phyloP scores from a whole-genome alignment of 2,888 invertebrate genomes.

The Torymus texanus region DNA sequence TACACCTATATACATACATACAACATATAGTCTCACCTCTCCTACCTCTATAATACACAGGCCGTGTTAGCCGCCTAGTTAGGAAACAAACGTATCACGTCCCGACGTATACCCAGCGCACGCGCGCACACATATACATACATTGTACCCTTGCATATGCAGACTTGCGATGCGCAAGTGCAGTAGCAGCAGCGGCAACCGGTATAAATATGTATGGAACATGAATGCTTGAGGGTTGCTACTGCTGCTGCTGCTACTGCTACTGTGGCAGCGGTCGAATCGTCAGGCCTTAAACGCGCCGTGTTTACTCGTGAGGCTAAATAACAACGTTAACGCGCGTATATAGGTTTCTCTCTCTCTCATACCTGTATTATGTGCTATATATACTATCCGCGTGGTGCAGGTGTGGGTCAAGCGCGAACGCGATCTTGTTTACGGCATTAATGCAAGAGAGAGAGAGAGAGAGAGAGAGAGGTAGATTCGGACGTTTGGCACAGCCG shows the following conservation, averaged over 20 bases:
- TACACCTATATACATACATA: neutral
- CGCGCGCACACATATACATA: conserved; percentile 45
- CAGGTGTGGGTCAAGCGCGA: neutral
- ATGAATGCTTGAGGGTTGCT: conserved; percentile 71
- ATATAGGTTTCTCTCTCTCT: neutral
- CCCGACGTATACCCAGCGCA: conserved; percentile 61
- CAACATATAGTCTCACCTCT: neutral
- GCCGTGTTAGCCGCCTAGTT: conserved; percentile 66
- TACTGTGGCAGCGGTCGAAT: conserved; percentile 57
- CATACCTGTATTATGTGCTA: neutral
- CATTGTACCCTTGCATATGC: neutral
- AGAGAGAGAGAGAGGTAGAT: conserved; percentile 2
- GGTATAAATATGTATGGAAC: conserved; percentile 73
- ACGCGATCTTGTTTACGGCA: conserved; percentile 42
- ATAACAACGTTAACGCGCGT: conserved; percentile 52
- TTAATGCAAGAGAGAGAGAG: conserved; percentile 24
- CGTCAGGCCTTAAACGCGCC: conserved; percentile 50
- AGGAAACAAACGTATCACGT: conserved; percentile 72
- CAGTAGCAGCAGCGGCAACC: conserved; percentile 24
- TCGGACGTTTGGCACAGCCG: neutral
- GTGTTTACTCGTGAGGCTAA: conserved; percentile 53
- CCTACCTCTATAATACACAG: conserved; percentile 16
- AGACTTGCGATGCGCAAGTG: conserved; percentile 45
- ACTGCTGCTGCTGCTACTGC: neutral
- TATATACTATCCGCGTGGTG: too few relatives aligned